phyloP scores from a whole-genome alignment of 2,113 vertebrate species.

The Paradisaea rubra region DNA sequence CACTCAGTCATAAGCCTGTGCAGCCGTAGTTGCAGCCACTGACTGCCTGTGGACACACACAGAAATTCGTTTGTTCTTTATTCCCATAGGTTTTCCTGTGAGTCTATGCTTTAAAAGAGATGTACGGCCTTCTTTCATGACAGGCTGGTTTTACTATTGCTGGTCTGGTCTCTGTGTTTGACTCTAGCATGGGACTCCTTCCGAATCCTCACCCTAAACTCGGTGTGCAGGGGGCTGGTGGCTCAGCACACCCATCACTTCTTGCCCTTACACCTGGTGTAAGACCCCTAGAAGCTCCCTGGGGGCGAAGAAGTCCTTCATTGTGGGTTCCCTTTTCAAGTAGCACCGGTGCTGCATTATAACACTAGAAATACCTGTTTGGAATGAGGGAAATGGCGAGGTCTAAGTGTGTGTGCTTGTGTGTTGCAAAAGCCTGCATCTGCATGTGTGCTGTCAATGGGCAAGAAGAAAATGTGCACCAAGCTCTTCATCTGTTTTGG shows the following conservation, averaged over 20 bases:
- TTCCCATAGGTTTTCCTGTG: neutral
- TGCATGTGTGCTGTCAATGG: neutral
- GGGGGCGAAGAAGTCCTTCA: neutral
- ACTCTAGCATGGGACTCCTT: neutral
- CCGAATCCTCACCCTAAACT: neutral
- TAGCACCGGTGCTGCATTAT: fast-evolving
- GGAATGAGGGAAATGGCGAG: neutral
- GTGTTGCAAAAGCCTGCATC: neutral
- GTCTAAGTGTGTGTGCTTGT: neutral
- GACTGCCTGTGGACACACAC: neutral
- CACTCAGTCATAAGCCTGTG: fast-evolving
- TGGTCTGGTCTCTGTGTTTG: neutral
- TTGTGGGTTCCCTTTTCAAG: neutral
- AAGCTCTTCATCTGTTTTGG: neutral
- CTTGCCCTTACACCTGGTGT: neutral
- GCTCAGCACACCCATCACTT: neutral
- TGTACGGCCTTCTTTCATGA: neutral
- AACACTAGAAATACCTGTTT: neutral
- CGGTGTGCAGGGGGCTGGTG: neutral
- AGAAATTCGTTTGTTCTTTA: neutral
- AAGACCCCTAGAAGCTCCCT: neutral
- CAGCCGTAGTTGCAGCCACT: neutral
- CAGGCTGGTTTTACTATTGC: neutral
- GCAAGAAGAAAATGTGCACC: neutral
- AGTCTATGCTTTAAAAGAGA: neutral